phyloP scores from a whole-genome alignment of 2,888 invertebrate genomes.

The Megamerina dolium region DNA sequence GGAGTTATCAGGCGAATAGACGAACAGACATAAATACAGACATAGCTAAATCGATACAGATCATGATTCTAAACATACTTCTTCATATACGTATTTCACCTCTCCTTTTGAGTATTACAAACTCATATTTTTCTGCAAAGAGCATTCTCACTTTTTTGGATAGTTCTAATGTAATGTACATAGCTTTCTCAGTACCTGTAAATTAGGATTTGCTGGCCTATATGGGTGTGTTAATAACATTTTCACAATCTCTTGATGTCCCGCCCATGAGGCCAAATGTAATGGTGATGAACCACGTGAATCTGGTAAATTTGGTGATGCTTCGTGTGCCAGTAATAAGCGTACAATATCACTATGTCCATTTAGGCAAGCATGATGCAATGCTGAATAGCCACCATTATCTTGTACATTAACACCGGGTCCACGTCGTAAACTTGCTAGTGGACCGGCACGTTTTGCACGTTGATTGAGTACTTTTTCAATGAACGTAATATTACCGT shows the following conservation, averaged over 20 bases:
- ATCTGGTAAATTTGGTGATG: constrained; percentile 83
- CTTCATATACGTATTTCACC: too few relatives aligned
- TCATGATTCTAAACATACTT: too few relatives aligned
- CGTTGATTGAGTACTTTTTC: constrained; percentile 86
- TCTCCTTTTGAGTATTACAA: too few relatives aligned
- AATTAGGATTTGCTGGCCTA: constrained; percentile 78
- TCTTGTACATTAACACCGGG: constrained; percentile 92
- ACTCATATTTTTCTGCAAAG: too few relatives aligned
- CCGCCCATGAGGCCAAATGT: constrained; percentile 92
- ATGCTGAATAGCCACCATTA: constrained; percentile 84
- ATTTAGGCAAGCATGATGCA: constrained; percentile 90
- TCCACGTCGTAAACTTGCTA: constrained; percentile 83
- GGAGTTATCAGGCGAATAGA: too few relatives aligned
- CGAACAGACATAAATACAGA: too few relatives aligned
- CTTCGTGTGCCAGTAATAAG: constrained; percentile 69
- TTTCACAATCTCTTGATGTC: constrained; percentile 80
- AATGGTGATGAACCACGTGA: constrained; percentile 86
- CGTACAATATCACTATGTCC: constrained; percentile 89
- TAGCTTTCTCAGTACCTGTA: constrained; percentile 55
- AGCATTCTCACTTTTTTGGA: too few relatives aligned
- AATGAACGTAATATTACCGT: constrained; percentile 80
- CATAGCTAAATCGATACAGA: too few relatives aligned
- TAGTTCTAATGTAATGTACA: too few relatives aligned
- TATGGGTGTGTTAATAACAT: constrained; percentile 76
- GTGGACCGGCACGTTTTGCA: constrained; percentile 87